Percentiles rank a stretch among this genome's conserved stretches.
Evolutionary conservation across 2,797 vertebrate genomes (phyloP).

Genomic region (Sarcoramphus papa): DNA sequence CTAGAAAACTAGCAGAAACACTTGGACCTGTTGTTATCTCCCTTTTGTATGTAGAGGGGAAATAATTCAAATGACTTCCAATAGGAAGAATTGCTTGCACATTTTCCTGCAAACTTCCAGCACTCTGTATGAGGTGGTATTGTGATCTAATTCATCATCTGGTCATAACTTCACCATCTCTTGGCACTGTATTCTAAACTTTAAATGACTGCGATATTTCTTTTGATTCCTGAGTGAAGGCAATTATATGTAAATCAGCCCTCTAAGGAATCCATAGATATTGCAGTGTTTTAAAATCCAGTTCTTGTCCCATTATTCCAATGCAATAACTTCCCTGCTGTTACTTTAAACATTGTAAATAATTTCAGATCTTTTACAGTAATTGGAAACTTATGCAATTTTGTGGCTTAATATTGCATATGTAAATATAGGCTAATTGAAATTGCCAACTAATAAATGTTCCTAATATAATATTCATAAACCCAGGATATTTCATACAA

Average conservation of each 20-base stretch:
- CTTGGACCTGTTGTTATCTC: not conserved
- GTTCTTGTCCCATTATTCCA: not conserved
- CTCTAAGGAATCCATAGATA: not conserved
- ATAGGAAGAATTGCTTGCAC: not conserved
- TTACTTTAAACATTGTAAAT: constrained; percentile 24
- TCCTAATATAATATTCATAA: constrained; percentile 29
- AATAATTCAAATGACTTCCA: not conserved
- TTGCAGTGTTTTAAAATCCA: not conserved
- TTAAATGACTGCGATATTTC: not conserved
- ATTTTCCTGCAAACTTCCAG: not conserved
- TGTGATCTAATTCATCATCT: not conserved
- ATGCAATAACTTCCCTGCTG: not conserved
- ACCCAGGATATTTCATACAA: not conserved
- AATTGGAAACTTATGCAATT: constrained; percentile 20
- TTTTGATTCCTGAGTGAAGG: not conserved
- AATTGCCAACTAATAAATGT: constrained; percentile 40
- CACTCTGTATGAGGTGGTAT: not conserved
- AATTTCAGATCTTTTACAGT: constrained; percentile 2
- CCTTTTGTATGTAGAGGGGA: not conserved
- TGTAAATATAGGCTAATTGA: constrained; percentile 49
- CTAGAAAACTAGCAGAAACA: not conserved
- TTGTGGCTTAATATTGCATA: constrained; percentile 27
- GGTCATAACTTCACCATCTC: not conserved
- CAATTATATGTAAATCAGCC: not conserved
- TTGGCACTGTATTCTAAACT: not conserved